Percentiles rank a stretch among this genome's conserved stretches.
Conservation (phyloP, 2,113 vertebrate species). For the Colossoma macropomum region DNA sequence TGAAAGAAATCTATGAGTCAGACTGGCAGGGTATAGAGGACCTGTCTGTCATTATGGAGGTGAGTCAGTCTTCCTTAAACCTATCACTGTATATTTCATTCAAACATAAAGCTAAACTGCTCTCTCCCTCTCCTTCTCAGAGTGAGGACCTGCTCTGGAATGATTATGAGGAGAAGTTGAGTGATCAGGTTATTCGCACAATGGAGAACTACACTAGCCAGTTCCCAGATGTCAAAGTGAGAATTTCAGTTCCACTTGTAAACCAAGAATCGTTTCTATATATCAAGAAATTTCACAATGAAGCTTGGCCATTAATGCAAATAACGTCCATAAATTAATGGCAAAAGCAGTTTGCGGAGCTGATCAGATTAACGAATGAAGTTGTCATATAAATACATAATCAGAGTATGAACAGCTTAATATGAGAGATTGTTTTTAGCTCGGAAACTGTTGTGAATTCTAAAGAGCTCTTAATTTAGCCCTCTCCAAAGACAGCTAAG, state of each 20-base stretch:
- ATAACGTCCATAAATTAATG: too few relatives aligned
- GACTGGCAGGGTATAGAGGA: constrained; percentile 88
- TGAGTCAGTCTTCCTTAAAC: constrained; percentile 61
- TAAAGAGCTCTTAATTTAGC: neutral
- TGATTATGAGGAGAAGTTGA: constrained; percentile 91
- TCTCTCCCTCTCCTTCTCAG: constrained; percentile 64
- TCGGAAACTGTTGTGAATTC: neutral
- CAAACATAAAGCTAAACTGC: neutral
- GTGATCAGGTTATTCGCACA: constrained; percentile 86
- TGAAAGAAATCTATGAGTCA: constrained; percentile 85
- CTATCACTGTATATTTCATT: neutral
- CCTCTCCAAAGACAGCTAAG: neutral
- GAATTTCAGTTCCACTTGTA: too few relatives aligned
- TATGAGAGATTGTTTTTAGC: neutral
- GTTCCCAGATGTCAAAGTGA: constrained; percentile 90
- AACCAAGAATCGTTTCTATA: neutral
- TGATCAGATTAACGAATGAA: too few relatives aligned
- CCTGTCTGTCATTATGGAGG: constrained; percentile 83
- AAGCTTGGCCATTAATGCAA: too few relatives aligned
- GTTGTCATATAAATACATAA: too few relatives aligned
- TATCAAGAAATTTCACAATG: too few relatives aligned
- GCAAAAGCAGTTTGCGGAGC: too few relatives aligned
- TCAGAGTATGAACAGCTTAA: too few relatives aligned
- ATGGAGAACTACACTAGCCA: constrained; percentile 94
- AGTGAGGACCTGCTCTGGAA: constrained; percentile 95